Evolutionary conservation across 2,113 vertebrate genomes (phyloP).

Genomic region (Potamarius usumacintae): DNA sequence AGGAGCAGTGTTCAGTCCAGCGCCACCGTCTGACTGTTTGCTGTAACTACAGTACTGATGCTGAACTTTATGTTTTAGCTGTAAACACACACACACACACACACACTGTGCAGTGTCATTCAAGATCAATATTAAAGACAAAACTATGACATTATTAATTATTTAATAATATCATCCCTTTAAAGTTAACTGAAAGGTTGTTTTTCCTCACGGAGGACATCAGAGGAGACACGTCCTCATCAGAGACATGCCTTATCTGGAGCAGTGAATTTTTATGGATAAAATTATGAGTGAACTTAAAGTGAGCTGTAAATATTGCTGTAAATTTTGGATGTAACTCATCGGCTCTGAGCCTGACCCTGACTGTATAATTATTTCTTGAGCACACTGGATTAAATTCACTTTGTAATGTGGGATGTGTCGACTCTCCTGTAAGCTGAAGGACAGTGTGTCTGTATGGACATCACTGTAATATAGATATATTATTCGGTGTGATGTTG

Average conservation of each 20-base stretch:
- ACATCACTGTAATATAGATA: background rate
- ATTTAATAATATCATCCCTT: background rate
- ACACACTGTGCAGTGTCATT: background rate
- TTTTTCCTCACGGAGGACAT: background rate
- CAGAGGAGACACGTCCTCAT: background rate
- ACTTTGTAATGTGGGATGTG: too few relatives aligned
- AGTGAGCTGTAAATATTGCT: background rate
- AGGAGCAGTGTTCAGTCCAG: background rate
- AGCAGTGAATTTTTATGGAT: background rate
- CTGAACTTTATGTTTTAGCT: background rate
- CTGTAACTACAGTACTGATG: background rate
- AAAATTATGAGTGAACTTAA: background rate
- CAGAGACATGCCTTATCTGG: background rate
- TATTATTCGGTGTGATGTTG: background rate
- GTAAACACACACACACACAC: background rate
- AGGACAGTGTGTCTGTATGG: background rate
- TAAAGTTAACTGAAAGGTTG: background rate
- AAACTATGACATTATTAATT: background rate
- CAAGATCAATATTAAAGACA: background rate
- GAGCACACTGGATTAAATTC: background rate
- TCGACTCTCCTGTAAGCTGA: too few relatives aligned
- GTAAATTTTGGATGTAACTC: background rate
- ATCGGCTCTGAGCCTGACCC: too few relatives aligned
- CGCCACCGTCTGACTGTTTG: background rate
- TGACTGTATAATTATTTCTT: background rate